phyloP scores from a whole-genome alignment of 1,140 invertebrate genomes.

The Drosophila tsacasi region DNA sequence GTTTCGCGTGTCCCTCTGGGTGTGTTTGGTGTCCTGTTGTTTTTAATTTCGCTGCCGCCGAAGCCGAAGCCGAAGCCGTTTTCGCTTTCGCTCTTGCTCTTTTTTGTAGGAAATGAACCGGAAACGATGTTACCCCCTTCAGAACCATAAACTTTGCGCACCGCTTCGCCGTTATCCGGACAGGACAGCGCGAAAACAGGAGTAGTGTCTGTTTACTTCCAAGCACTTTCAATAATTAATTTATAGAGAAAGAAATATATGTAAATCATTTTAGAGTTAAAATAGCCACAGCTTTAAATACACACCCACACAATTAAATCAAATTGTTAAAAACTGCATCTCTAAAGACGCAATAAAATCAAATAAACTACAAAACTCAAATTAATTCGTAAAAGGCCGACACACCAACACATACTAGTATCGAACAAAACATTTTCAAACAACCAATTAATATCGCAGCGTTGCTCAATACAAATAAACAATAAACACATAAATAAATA shows the following conservation, averaged over 20 bases:
- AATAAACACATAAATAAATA: conserved; percentile 49
- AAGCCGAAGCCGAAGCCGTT: conserved; percentile 12
- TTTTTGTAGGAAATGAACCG: conserved; percentile 66
- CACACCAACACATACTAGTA: background rate
- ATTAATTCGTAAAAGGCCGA: background rate
- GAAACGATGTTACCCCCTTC: conserved; percentile 72
- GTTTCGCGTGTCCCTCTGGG: conserved; percentile 28
- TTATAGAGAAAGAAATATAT: background rate
- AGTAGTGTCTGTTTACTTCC: background rate
- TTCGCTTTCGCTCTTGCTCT: conserved; percentile 31
- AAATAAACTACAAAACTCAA: background rate
- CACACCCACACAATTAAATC: background rate
- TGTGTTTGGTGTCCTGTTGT: conserved; percentile 40
- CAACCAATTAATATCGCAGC: conserved; percentile 65
- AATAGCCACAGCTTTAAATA: background rate
- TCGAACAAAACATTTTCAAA: conserved; percentile 41
- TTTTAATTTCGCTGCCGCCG: conserved; percentile 30
- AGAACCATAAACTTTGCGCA: conserved; percentile 10
- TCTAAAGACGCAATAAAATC: background rate
- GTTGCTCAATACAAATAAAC: conserved; percentile 50
- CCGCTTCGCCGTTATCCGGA: background rate
- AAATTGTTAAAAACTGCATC: background rate
- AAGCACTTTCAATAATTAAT: background rate
- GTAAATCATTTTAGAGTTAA: background rate
- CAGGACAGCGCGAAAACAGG: background rate